These are phyloP conservation scores for Neotoma lepida DNA, from an alignment of 2,113 vertebrate species.

Conservation along the genomic window DNA sequence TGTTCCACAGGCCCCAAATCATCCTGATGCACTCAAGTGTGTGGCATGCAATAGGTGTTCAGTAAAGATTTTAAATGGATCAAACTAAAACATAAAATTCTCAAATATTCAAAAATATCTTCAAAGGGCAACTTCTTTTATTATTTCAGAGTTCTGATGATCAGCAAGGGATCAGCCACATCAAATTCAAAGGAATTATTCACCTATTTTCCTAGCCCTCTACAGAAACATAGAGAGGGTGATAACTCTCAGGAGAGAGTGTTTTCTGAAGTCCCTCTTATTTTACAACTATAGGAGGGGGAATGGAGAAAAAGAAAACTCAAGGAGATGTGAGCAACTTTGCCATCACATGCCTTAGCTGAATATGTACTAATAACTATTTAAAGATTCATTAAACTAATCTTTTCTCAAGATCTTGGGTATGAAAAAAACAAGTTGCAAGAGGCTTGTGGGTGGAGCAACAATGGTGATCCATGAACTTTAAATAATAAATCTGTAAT, in stretches of 20 bases:
- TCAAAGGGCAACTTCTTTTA: neutral
- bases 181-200: neutral
- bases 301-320: no score
- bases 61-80: slow-evolving; percentile 23
- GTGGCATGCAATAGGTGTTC: neutral
- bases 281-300: no score
- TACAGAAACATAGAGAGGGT: neutral
- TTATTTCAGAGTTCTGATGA: slow-evolving; percentile 3
- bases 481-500: neutral
- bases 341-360: neutral
- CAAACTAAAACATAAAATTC: slow-evolving; percentile 10
- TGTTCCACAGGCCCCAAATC: neutral
- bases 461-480: neutral
- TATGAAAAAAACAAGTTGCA: neutral
- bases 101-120: neutral
- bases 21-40: neutral
- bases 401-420: slow-evolving; percentile 30
- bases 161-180: neutral
- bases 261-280: neutral
- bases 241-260: neutral
- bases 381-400: slow-evolving; percentile 46
- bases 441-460: neutral
- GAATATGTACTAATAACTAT: neutral
- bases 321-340: neutral
- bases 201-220: neutral